Base-by-base conservation (phyloP, 2,888 invertebrate species). In the Meta bourneti region DNA sequence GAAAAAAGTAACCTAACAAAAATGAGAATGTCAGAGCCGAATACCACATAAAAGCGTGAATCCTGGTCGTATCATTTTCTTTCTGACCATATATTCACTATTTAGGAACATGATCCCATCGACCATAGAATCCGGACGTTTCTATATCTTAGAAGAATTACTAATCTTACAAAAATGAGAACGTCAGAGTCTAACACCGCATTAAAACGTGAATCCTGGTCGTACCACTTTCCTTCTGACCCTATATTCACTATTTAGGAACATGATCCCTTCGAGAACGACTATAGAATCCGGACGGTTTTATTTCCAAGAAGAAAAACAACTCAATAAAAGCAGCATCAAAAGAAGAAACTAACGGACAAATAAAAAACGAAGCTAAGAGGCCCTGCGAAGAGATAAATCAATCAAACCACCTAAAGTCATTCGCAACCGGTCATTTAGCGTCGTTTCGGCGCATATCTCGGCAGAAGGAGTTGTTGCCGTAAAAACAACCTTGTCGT, bases 351-450 rank as follows among this genome's bases (percentile, higher is more conserved):
- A 61, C 20, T 13, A 13, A 34, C 34, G 34, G 34, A 74, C 0
- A 20, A 48, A 74, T 5, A 74, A 11, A 74, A 11, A 77, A 51
- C 13, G 48, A 11, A 75, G 51, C 49, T 51, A 77, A 77, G 34
- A 34, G 71, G 71, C 61, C 54, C 52, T 78, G 70, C 2, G 75
- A 49, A 77, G 69, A 61, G 81, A 90, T 90, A 80, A 90, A 90
- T 90, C 90, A 90, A 90, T 81, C 90, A 90, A 85, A 86, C 52
- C 75, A 69, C 84, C 84, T 79, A 74, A 90, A 90, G 90, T 85
- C 81, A 85, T 79, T 81, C 90, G 85, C 81, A 90, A 90, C 90
- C 81, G 85, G 85, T 86, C 85, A 90, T 90, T 90, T 90, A 85
- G 90, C 75, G 90, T 74, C 71, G 48, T 80, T 87, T 81, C 71